These are phyloP conservation scores for Danaus melanippus DNA, from an alignment of 1,140 invertebrate species.

Conservation along the genomic window DNA sequence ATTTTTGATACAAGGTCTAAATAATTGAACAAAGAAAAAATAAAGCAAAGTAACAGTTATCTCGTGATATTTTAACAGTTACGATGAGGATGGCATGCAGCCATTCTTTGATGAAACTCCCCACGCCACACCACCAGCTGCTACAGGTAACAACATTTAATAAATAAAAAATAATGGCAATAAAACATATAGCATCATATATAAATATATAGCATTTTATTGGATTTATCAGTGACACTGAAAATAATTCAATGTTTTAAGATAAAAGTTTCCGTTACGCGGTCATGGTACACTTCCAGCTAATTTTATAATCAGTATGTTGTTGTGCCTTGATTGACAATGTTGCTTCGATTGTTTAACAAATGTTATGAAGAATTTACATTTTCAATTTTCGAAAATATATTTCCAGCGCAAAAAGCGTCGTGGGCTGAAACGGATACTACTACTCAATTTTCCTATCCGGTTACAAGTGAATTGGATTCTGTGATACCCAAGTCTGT, in stretches of 20 bases:
- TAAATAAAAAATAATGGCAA: constrained; percentile 5
- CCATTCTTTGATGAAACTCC: constrained; percentile 67
- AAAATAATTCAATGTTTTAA: constrained; percentile 18
- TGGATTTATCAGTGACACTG: constrained; percentile 22
- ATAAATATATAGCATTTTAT: too few species aligned
- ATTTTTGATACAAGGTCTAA: too few species aligned
- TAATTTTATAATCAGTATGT: constrained; percentile 29
- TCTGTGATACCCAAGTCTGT: constrained; percentile 45
- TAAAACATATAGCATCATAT: too few species aligned
- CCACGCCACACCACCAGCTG: constrained; percentile 62
- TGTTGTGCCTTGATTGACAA: constrained; percentile 24
- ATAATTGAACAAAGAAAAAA: not conserved
- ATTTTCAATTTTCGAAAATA: constrained; percentile 38
- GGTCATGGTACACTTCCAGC: constrained; percentile 15
- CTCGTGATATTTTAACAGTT: constrained; percentile 32
- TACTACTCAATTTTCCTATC: constrained; percentile 49
- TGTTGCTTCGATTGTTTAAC: constrained; percentile 35
- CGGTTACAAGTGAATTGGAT: constrained; percentile 42
- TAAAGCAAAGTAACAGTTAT: not conserved
- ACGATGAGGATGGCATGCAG: constrained; percentile 65
- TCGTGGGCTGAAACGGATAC: constrained; percentile 56
- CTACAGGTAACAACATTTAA: constrained; percentile 38
- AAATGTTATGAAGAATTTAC: constrained; percentile 33
- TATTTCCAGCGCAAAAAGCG: constrained; percentile 60
- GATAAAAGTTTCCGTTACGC: constrained; percentile 51